These are phyloP conservation scores for Paraplagusia blochii DNA, from an alignment of 2,113 vertebrate species.

Conservation along the genomic window DNA sequence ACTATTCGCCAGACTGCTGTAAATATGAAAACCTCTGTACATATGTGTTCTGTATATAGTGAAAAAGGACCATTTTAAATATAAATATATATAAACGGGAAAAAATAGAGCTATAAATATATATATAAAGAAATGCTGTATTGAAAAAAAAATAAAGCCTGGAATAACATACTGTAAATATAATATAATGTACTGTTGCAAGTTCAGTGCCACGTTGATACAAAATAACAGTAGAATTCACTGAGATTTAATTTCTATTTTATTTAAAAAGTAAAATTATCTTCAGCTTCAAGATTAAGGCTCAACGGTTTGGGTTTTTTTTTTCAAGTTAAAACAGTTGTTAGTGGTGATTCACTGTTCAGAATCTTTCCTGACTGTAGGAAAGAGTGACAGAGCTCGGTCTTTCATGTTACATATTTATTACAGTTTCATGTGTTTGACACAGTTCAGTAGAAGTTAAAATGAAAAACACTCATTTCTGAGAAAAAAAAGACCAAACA, in stretches of 20 bases:
- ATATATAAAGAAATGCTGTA: slow-evolving; percentile 38
- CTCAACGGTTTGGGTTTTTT: too few relatives aligned
- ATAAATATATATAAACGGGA: slow-evolving; percentile 39
- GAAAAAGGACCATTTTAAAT: slow-evolving; percentile 35
- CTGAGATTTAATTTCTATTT: slow-evolving; percentile 4
- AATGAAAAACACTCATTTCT: too few relatives aligned
- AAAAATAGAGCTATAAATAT: slow-evolving; percentile 38
- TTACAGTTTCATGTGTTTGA: too few relatives aligned
- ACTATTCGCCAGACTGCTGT: slow-evolving; percentile 56
- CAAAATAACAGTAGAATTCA: slow-evolving; percentile 26
- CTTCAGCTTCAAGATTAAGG: slow-evolving; percentile 23
- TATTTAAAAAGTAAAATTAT: slow-evolving; percentile 15
- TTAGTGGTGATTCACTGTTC: neutral
- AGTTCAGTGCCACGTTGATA: slow-evolving; percentile 56
- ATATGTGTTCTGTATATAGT: slow-evolving; percentile 63
- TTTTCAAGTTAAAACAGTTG: slow-evolving; percentile 19
- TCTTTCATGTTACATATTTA: too few relatives aligned
- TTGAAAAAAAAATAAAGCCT: slow-evolving; percentile 25
- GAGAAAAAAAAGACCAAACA: too few relatives aligned
- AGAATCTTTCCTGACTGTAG: too few relatives aligned
- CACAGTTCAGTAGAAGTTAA: too few relatives aligned
- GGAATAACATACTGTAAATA: slow-evolving; percentile 43
- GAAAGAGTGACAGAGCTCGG: too few relatives aligned
- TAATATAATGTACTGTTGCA: slow-evolving; percentile 42
- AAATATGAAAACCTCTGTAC: slow-evolving; percentile 56